These are phyloP conservation scores for Cnemophilus loriae DNA, from an alignment of 2,113 vertebrate genomes.

Conservation along the genomic window DNA sequence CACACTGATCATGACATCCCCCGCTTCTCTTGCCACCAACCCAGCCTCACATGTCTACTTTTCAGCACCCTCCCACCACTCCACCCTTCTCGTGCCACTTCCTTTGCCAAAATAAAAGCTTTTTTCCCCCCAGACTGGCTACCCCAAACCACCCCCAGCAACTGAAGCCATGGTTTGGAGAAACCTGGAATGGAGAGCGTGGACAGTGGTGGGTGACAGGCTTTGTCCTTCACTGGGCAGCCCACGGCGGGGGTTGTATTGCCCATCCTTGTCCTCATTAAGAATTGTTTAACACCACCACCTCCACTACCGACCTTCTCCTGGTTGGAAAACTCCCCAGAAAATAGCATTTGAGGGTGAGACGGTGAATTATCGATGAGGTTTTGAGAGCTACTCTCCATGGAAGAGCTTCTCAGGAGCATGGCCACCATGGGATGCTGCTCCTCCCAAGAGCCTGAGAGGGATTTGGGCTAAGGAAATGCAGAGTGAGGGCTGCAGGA, in stretches of 20 bases:
- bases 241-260: no score
- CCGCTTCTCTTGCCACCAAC: neutral
- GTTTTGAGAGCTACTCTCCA: neutral
- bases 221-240: neutral
- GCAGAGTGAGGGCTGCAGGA: neutral
- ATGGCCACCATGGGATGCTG: neutral
- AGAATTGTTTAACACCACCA: neutral
- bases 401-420: neutral
- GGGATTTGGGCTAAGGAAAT: neutral
- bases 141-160: neutral
- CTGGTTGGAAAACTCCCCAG: neutral
- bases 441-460: neutral
- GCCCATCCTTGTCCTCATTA: neutral
- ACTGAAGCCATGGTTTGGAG: neutral
- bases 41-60: neutral
- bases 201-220: neutral
- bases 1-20: fast-evolving
- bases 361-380: neutral
- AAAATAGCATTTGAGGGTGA: neutral
- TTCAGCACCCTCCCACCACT: neutral
- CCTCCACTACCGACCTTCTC: neutral
- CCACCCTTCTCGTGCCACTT: neutral
- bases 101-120: neutral
- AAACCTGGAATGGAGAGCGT: fast-evolving
- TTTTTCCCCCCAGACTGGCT: fast-evolving